Conservation (phyloP, 2,797 vertebrate species). For the Diplodus puntazzo region DNA sequence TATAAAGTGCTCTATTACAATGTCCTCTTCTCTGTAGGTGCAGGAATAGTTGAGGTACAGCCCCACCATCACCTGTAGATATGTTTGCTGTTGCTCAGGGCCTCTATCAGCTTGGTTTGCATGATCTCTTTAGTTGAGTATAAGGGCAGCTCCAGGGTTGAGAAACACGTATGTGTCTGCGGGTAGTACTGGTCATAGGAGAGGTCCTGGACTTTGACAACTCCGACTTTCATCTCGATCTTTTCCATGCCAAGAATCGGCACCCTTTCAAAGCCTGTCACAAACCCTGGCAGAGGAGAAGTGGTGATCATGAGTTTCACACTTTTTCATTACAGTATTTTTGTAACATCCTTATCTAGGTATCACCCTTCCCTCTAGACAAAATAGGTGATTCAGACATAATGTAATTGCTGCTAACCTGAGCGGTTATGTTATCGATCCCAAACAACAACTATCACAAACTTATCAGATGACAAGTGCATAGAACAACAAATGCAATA, state of each 20-base stretch:
- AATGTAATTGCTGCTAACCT: not conserved
- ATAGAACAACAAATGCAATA: not conserved
- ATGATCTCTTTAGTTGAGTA: slow-evolving; percentile 40
- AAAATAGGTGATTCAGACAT: not conserved
- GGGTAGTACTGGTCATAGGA: slow-evolving; percentile 15
- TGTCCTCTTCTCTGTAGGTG: not conserved
- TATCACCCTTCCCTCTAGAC: not conserved
- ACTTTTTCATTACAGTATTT: not conserved
- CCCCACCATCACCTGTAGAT: not conserved
- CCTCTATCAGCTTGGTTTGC: slow-evolving; percentile 33
- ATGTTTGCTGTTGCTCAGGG: not conserved
- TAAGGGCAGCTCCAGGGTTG: slow-evolving; percentile 3
- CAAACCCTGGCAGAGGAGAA: slow-evolving; percentile 68
- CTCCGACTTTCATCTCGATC: slow-evolving; percentile 70
- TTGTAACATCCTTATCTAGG: not conserved
- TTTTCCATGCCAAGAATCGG: slow-evolving; percentile 67
- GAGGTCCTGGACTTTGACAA: not conserved
- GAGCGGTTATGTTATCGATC: not conserved
- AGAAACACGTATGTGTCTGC: slow-evolving; percentile 18
- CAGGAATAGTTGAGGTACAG: not conserved
- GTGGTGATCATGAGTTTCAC: not conserved
- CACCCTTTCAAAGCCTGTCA: slow-evolving; percentile 81
- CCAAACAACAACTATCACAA: not conserved
- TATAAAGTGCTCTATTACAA: not conserved
- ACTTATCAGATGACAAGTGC: not conserved